Conservation (phyloP, 2,888 invertebrate species). For the Rosalia funebris region DNA sequence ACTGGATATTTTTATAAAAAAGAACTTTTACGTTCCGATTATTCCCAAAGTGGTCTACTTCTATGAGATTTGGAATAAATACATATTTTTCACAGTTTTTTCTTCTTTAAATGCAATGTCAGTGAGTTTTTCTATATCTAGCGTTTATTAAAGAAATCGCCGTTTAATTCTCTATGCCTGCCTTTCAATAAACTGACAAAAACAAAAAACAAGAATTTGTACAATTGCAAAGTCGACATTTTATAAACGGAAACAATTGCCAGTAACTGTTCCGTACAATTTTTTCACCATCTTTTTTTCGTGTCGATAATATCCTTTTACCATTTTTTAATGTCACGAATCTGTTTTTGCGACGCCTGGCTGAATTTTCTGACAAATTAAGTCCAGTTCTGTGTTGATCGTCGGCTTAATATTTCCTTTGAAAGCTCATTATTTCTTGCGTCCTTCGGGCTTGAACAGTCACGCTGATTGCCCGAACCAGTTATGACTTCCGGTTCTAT, state of each 20-base stretch:
- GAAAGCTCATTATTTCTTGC: slow-evolving; percentile 60
- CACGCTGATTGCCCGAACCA: slow-evolving; percentile 63
- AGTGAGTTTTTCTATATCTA: no score
- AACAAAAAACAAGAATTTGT: no score
- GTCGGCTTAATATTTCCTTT: slow-evolving; percentile 55
- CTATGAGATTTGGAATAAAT: no score
- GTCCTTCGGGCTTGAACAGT: slow-evolving; percentile 63
- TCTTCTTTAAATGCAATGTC: no score
- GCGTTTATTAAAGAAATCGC: no score
- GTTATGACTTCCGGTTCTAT: slow-evolving; percentile 60
- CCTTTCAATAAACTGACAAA: no score
- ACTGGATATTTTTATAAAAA: no score
- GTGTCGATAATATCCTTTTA: neutral
- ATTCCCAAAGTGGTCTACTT: no score
- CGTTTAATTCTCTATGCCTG: no score
- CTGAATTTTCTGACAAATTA: neutral
- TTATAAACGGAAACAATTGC: neutral
- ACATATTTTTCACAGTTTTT: no score
- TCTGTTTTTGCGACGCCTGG: neutral
- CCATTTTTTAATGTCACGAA: neutral
- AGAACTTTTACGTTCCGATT: no score
- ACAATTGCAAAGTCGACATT: no score
- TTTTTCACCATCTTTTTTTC: neutral
- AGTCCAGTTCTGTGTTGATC: slow-evolving; percentile 21
- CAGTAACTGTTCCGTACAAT: neutral